Evolutionary conservation across 2,797 vertebrate species (phyloP), one percentile per base, ranked within the genome.

Genomic region (Onychomys leucogaster): DNA sequence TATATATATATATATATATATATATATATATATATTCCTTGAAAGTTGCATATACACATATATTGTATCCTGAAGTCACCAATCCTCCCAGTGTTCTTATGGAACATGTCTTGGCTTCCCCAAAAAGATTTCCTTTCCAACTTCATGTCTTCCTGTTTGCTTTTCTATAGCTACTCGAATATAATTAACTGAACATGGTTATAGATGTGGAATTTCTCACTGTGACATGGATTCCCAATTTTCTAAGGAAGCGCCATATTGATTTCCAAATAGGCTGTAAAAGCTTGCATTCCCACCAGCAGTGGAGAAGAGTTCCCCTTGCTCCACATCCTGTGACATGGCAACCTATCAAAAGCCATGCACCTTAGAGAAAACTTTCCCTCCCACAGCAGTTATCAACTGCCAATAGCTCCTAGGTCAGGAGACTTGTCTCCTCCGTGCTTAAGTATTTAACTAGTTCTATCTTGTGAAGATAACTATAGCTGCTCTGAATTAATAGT

Each of bases 361-460:
- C 43, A 12, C 43, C 12, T 11, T 25, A 27, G 9, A 4, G 27
- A 46, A 46, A 27, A 29, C 41, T 46, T 13, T 43, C 14, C 5
- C 10, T 27, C 23, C 41, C 23, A 13, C 5, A 5, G 7, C 12
- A 13, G 3, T 5, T 2, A 27, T 6, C 21, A 27, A 13, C 14
- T 43, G 41, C 23, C 23, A 43, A 76, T 27, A 46, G 41, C 6
- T 76, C 25, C 41, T 27, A 29, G 46, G 43, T 76, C 2, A 76
- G 41, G 43, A 46, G 43, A 23, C 4, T 25, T 76, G 25, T 3
- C 25, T 29, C 5, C 0, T 46, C 12, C 41, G 46, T 76, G 2
- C 25, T 29, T 8, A 41, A 76, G 6, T 46, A 21, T 76, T 76
- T 76, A 27, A 46, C 23, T 46, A 21, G 12, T 2, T 29, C 25